Evolutionary conservation across 1,140 invertebrate genomes (phyloP).

Genomic region (Streblospio benedicti): DNA sequence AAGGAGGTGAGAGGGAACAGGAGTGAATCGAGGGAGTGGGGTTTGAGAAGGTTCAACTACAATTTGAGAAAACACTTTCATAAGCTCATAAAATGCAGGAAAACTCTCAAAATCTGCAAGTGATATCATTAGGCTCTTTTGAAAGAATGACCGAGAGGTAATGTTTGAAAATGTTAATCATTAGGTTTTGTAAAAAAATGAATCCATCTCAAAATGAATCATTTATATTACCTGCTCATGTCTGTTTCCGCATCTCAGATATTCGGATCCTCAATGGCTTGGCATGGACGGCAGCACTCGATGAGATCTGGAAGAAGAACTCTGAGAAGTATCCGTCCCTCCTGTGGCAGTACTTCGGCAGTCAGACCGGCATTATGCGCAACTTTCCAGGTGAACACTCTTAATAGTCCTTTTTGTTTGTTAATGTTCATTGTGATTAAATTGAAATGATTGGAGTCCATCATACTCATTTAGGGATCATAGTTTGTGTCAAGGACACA

Average conservation of each 20-base stretch:
- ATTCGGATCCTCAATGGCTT: conserved; percentile 58
- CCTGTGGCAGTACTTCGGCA: conserved; percentile 94
- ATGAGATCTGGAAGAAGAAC: conserved; percentile 76
- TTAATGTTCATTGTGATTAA: conserved; percentile 2
- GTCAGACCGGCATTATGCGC: conserved; percentile 78
- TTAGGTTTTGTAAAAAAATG: too few species aligned
- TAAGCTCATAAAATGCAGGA: too few species aligned
- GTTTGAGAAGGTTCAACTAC: neutral
- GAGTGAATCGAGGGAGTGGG: neutral
- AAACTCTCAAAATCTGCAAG: too few species aligned
- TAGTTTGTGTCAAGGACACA: too few species aligned
- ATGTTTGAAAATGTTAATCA: too few species aligned
- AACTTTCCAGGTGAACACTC: conserved; percentile 86
- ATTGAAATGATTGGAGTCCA: too few species aligned
- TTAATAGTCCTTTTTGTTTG: neutral
- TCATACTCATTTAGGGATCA: too few species aligned
- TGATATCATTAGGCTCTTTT: too few species aligned
- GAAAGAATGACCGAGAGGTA: too few species aligned
- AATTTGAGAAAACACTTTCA: neutral
- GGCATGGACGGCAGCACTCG: conserved; percentile 75
- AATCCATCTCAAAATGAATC: too few species aligned
- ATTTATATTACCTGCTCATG: too few species aligned
- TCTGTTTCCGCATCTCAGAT: conserved; percentile 25
- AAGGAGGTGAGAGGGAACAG: conserved; percentile 40
- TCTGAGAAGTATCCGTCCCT: conserved; percentile 76